Base-by-base conservation (phyloP, 2,888 invertebrate species). In the Melanostoma scalare region DNA sequence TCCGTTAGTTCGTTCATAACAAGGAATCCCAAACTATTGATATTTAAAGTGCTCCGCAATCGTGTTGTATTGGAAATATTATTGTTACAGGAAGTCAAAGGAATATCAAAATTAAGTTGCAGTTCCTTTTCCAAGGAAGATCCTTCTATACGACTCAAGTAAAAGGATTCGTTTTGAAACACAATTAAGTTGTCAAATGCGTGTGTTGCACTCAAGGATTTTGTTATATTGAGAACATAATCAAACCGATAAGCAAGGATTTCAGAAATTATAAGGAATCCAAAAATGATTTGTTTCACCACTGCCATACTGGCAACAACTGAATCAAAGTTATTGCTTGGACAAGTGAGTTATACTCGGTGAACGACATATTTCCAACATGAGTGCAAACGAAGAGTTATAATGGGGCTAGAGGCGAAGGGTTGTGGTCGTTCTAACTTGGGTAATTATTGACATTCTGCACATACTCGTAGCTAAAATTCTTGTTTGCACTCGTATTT, bases 21-120 rank as follows among this genome's bases (percentile, higher is more conserved):
- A 4, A 86, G 80, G 3, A 87, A 42, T 5, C 86, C 87, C 53
- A 87, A 31, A 74, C 86, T 85, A 33, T 81, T 76, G 8, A 76
- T 73, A 1, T 74, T 85, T 20, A 87, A 56, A 6, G 71, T 79
- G 3, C 5, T 50, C 0, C 80, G 72, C 36, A 86, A 36, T 20
- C 80, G 86, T 10, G 85, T 73, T 0, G 30, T 40, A 4, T 44
- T 9, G 2, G 80, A 72, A 31, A 69, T 52, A 5, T 85, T 72
- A 6, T 38, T 38, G 38, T 82, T 81, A 36, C 69, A 52, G 44
- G 74, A 75, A 31, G 69, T 55, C 50, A 77, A n/a, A 2, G 82
- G 82, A 35, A 68, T 50, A 2, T 67, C 44, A 40, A 82, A 69
- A 8, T 48, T 0, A 9, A 33, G 31, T 46, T 74, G 69, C 20